Evolutionary conservation across 2,797 vertebrate species (phyloP).

Genomic region (Alosa sapidissima): DNA sequence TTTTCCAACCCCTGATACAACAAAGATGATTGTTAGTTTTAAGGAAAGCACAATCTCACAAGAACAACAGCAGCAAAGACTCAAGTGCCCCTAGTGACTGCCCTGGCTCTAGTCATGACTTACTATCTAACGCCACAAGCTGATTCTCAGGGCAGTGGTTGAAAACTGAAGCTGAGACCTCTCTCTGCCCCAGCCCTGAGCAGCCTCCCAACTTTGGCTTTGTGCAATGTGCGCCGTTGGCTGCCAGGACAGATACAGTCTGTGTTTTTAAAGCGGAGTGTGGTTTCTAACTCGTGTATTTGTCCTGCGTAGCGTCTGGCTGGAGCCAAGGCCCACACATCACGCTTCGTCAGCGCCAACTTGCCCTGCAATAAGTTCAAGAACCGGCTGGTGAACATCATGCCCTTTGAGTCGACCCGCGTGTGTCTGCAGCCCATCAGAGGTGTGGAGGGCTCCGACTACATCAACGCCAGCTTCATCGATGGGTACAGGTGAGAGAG

Average conservation of each 20-base stretch:
- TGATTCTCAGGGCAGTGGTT: not conserved
- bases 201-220: not conserved
- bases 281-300: slow-evolving; percentile 32
- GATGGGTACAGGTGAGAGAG: slow-evolving; percentile 92
- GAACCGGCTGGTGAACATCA: slow-evolving; percentile 99
- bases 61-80: not conserved
- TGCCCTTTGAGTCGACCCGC: slow-evolving; percentile 97
- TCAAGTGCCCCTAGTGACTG: not conserved
- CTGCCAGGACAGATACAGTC: not conserved
- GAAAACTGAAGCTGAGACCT: not conserved
- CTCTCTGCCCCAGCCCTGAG: not conserved
- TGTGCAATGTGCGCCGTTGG: not conserved
- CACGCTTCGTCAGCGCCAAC: slow-evolving; percentile 98
- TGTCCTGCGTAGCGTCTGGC: slow-evolving; percentile 83
- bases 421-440: slow-evolving; percentile 96
- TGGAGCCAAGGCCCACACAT: slow-evolving; percentile 97
- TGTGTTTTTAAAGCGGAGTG: slow-evolving; percentile 76
- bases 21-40: no score
- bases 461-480: slow-evolving; percentile 98
- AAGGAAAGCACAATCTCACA: not conserved
- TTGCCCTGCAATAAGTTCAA: slow-evolving; percentile 99
- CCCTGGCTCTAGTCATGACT: not conserved
- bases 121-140: not conserved
- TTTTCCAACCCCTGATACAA: no score
- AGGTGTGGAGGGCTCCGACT: slow-evolving; percentile 98